phyloP scores from a whole-genome alignment of 2,797 vertebrate species.

The Anisognathus igniventris region DNA sequence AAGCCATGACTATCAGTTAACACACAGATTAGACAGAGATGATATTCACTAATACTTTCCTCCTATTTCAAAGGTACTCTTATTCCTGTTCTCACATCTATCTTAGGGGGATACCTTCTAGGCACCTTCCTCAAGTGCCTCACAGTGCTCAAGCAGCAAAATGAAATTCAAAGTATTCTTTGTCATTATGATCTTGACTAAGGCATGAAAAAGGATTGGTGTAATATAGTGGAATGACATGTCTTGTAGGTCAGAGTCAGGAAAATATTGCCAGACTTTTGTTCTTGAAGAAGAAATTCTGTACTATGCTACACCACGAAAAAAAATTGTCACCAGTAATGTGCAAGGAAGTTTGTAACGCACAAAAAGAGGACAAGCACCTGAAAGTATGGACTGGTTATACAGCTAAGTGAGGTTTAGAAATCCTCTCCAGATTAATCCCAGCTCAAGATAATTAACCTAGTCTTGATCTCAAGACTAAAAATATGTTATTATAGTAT shows the following conservation, averaged over 20 bases:
- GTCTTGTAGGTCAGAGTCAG: background rate
- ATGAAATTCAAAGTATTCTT: background rate
- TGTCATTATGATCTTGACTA: background rate
- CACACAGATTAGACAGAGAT: background rate
- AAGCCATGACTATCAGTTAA: background rate
- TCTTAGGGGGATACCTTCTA: background rate
- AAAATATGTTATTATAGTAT: background rate
- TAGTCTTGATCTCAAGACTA: background rate
- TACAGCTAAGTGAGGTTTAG: background rate
- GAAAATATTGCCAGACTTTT: background rate
- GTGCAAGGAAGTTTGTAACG: background rate
- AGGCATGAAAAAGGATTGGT: background rate
- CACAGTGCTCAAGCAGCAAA: background rate
- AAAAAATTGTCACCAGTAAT: background rate
- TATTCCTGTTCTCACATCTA: background rate
- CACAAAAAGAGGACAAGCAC: background rate
- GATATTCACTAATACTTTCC: background rate
- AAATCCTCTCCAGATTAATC: background rate
- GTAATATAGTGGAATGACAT: background rate
- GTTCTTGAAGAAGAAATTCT: background rate
- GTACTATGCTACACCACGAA: rapidly evolving
- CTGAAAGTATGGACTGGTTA: background rate
- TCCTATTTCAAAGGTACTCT: background rate
- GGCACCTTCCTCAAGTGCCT: background rate
- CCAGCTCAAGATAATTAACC: background rate